These are phyloP conservation scores for Graptemys geographica DNA, from an alignment of 2,797 vertebrate species.

Conservation along the genomic window DNA sequence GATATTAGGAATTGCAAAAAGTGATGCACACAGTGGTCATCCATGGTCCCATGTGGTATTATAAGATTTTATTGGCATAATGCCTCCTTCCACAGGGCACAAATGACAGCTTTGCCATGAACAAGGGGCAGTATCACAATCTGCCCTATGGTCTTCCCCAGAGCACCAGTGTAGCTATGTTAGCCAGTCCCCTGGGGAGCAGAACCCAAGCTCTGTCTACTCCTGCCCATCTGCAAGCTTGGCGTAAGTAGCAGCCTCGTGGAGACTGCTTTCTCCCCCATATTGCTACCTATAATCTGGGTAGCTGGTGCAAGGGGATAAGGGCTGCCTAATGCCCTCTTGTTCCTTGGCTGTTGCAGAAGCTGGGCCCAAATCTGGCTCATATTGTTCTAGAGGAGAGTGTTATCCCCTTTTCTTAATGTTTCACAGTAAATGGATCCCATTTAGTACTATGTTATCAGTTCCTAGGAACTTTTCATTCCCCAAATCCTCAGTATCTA, in stretches of 20 bases:
- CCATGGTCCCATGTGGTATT: background rate
- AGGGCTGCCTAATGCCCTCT: background rate
- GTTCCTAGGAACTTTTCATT: rapidly evolving
- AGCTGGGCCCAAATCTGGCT: background rate
- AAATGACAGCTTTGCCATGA: background rate
- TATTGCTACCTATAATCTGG: background rate
- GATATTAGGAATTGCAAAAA: background rate
- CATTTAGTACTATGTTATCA: rapidly evolving
- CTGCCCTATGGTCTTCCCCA: background rate
- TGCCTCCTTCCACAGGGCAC: background rate
- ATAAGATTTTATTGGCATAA: background rate
- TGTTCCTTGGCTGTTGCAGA: background rate
- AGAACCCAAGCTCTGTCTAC: background rate
- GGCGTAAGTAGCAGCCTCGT: background rate
- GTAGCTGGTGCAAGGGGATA: background rate
- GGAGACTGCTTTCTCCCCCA: background rate
- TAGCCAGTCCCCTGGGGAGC: background rate
- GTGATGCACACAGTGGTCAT: background rate
- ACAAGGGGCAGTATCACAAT: background rate
- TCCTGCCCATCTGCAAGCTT: background rate
- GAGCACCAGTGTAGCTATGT: background rate
- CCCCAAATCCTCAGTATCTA: background rate
- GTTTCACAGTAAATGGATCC: background rate
- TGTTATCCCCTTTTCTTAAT: background rate
- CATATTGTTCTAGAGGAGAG: background rate